These are phyloP conservation scores for Catharus bicknelli DNA, from an alignment of 2,113 vertebrate species.

Conservation along the genomic window DNA sequence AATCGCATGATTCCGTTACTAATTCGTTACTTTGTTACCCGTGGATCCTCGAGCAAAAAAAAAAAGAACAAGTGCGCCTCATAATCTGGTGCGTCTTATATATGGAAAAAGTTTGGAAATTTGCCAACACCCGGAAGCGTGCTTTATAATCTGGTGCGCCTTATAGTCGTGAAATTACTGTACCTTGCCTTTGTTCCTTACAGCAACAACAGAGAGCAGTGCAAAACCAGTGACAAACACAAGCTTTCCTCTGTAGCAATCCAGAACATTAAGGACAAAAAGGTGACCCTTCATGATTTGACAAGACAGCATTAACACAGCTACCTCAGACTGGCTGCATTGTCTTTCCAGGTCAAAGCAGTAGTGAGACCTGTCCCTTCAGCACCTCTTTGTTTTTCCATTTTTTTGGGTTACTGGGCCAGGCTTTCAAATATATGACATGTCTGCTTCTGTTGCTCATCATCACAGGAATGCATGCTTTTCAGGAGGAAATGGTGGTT, in stretches of 20 bases:
- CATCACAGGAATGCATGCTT: not conserved
- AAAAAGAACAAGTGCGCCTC: too few relatives aligned
- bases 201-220: not conserved
- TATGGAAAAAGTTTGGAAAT: too few relatives aligned
- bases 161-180: too few relatives aligned
- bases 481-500: not conserved
- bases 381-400: not conserved
- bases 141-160: too few relatives aligned
- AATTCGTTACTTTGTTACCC: too few relatives aligned
- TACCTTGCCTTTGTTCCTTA: not conserved
- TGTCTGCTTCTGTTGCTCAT: accelerated
- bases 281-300: not conserved
- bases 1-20: too few relatives aligned
- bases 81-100: too few relatives aligned
- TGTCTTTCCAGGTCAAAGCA: not conserved
- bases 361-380: not conserved
- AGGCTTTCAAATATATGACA: not conserved
- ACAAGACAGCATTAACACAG: not conserved
- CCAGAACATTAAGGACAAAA: not conserved
- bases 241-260: not conserved
- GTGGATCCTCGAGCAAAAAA: too few relatives aligned
- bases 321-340: not conserved
- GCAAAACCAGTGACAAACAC: not conserved
- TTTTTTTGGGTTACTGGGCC: not conserved
- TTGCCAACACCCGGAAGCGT: too few relatives aligned